Evolutionary conservation across 2,797 vertebrate species (phyloP).

Genomic region (Poeciliopsis infans): DNA sequence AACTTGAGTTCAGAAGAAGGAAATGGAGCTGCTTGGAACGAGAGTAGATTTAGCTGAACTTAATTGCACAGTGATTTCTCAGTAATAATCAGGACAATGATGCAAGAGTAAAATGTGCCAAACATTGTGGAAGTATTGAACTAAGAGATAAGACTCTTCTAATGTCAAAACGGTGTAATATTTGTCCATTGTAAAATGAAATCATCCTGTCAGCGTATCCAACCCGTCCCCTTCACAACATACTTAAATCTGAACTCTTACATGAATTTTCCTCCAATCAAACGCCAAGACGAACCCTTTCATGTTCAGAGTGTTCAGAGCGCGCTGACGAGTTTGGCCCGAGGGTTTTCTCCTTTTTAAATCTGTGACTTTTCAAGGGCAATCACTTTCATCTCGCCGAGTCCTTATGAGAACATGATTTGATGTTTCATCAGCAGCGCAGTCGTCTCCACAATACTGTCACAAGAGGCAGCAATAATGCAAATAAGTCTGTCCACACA

Average conservation of each 20-base stretch:
- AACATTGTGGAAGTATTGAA: neutral
- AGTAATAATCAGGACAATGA: neutral
- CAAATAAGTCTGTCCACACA: constrained; percentile 24
- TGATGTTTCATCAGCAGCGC: constrained; percentile 38
- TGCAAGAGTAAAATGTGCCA: neutral
- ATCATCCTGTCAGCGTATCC: neutral
- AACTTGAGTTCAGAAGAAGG: neutral
- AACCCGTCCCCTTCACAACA: neutral
- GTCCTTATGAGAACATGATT: constrained; percentile 22
- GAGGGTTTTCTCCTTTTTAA: constrained; percentile 11
- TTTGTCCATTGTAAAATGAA: neutral
- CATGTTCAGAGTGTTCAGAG: constrained; percentile 14
- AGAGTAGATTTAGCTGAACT: neutral
- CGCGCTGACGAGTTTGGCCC: constrained; percentile 26
- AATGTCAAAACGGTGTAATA: neutral
- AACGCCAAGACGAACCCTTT: constrained; percentile 10
- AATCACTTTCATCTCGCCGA: constrained; percentile 34
- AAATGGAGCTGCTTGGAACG: neutral
- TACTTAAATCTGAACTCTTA: constrained; percentile 4
- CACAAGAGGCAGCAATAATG: constrained; percentile 26
- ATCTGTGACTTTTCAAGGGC: constrained; percentile 50
- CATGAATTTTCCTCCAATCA: constrained; percentile 18
- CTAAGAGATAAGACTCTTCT: neutral
- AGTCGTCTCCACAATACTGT: constrained; percentile 3
- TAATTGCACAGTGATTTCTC: neutral